Evolutionary conservation across 2,888 invertebrate genomes (phyloP).

Genomic region (Acrobeloides nanus): DNA sequence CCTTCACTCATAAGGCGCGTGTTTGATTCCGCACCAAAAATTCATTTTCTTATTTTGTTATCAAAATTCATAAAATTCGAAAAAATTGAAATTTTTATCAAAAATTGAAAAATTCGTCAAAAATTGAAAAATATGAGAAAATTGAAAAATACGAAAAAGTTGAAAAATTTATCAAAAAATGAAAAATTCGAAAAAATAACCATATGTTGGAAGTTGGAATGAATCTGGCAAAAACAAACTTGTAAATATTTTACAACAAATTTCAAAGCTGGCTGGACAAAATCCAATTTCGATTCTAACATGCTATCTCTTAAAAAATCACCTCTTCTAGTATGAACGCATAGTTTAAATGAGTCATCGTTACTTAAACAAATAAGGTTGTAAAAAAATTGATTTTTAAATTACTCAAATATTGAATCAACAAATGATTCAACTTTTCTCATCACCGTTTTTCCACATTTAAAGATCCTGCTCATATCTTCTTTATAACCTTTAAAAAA

Average conservation of each 20-base stretch:
- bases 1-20: too few species aligned
- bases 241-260: conserved; percentile 6
- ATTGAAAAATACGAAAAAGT: too few species aligned
- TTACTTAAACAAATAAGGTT: conserved; percentile 13
- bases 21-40: too few species aligned
- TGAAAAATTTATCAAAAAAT: too few species aligned
- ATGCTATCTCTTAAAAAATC: conserved; percentile 11
- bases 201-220: too few species aligned
- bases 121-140: too few species aligned
- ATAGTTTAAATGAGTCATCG: conserved; percentile 12
- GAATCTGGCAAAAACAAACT: not conserved
- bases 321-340: conserved; percentile 14
- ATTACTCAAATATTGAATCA: conserved; percentile 14
- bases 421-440: conserved; percentile 6
- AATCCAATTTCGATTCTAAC: conserved; percentile 7
- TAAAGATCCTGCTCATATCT: conserved; percentile 12
- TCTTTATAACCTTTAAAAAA: conserved; percentile 11
- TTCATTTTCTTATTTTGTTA: too few species aligned
- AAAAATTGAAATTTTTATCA: too few species aligned
- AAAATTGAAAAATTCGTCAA: too few species aligned
- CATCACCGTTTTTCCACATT: conserved; percentile 9
- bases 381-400: conserved; percentile 5
- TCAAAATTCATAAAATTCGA: too few species aligned
- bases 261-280: conserved; percentile 8
- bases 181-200: too few species aligned